Percentiles rank a stretch among this genome's conserved stretches.
phyloP scores from a whole-genome alignment of 1,140 invertebrate species.

The Drosophila nasuta region DNA sequence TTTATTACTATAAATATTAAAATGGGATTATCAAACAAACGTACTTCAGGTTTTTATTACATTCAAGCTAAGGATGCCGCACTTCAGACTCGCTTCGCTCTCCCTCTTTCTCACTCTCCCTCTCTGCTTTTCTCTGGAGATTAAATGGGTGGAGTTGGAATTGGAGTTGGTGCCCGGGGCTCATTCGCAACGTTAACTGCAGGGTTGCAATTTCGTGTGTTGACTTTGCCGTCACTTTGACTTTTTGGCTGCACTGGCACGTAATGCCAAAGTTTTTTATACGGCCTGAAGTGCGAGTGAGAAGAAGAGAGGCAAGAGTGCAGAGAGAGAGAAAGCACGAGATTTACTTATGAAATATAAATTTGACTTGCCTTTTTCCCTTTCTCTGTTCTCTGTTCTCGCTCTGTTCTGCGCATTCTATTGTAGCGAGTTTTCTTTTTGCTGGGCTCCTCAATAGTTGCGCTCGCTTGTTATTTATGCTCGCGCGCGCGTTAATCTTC shows the following conservation, averaged over 20 bases:
- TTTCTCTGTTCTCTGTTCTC: neutral
- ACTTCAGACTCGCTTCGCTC: conserved; percentile 16
- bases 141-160: conserved; percentile 14
- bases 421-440: conserved; percentile 25
- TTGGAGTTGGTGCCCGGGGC: conserved; percentile 13
- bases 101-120: neutral
- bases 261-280: conserved; percentile 52
- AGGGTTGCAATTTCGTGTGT: conserved; percentile 67
- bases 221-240: conserved; percentile 66
- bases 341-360: conserved; percentile 73
- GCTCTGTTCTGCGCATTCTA: neutral
- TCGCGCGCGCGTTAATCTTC: conserved; percentile 56
- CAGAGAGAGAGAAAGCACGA: neutral
- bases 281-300: neutral
- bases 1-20: conserved; percentile 75
- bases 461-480: conserved; percentile 63
- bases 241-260: conserved; percentile 55
- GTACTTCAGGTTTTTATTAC: conserved; percentile 69
- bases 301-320: neutral
- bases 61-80: conserved; percentile 39
- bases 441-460: conserved; percentile 55
- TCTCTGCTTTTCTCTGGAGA: conserved; percentile 29
- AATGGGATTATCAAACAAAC: conserved; percentile 69
- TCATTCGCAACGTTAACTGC: conserved; percentile 44
- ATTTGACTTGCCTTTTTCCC: conserved; percentile 47